phyloP scores from a whole-genome alignment of 2,113 vertebrate species.

The Heterocephalus glaber region DNA sequence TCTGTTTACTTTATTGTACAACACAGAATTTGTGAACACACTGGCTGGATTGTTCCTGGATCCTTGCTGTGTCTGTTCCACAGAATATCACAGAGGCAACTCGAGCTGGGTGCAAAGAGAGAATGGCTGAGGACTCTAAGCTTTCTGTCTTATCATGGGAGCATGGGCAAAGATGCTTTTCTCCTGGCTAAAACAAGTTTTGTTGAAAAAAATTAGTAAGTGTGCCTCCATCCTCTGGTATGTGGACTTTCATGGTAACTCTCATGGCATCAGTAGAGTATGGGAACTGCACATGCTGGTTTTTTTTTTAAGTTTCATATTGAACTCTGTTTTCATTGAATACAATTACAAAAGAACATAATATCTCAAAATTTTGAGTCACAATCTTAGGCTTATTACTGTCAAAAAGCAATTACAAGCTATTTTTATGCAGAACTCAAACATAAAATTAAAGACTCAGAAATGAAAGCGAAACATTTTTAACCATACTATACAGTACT shows the following conservation, averaged over 20 bases:
- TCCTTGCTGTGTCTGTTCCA: no score
- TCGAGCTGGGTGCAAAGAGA: background rate
- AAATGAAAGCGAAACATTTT: constrained; percentile 77
- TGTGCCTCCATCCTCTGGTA: background rate
- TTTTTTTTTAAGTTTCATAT: background rate
- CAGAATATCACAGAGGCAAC: fast-evolving
- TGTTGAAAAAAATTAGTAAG: background rate
- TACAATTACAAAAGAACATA: constrained; percentile 77
- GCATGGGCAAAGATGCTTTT: background rate
- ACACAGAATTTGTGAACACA: background rate
- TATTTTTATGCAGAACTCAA: constrained; percentile 78
- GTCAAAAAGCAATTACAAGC: constrained; percentile 81
- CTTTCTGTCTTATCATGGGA: fast-evolving
- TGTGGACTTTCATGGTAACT: background rate
- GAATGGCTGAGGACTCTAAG: fast-evolving
- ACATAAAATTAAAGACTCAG: constrained; percentile 79
- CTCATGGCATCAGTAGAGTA: background rate
- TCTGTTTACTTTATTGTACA: no score
- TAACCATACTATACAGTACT: constrained; percentile 46
- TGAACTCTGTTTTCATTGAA: constrained; percentile 68
- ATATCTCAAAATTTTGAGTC: constrained; percentile 77
- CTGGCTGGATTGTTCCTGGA: no score
- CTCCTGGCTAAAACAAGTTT: background rate
- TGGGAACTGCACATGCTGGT: background rate
- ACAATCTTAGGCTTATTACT: constrained; percentile 79